phyloP scores from a whole-genome alignment of 2,888 invertebrate genomes.

The Acanthosepion esculentum region DNA sequence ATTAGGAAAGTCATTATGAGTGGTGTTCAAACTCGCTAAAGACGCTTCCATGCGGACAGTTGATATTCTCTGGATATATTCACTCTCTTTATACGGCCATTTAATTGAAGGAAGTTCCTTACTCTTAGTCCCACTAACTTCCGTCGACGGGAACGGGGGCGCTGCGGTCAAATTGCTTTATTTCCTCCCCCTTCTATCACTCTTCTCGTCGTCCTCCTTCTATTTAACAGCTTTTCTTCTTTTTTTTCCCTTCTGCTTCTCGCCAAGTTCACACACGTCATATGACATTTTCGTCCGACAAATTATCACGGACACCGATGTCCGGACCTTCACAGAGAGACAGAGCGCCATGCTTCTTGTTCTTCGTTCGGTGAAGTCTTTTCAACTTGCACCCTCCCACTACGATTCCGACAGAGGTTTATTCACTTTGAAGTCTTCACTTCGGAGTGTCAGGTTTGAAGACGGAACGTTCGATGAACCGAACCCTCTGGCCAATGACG shows the following conservation, averaged over 20 bases:
- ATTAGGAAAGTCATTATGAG: not conserved
- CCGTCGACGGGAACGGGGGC: conserved; percentile 7
- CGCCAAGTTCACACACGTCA: conserved; percentile 33
- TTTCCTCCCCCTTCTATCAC: not conserved
- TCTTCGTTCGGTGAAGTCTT: not conserved
- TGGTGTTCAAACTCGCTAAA: not conserved
- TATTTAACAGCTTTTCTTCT: not conserved
- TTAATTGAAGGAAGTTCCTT: not conserved
- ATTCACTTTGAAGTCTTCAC: not conserved
- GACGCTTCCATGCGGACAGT: not conserved
- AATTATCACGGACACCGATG: conserved; percentile 9
- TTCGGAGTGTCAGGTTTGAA: conserved; percentile 7
- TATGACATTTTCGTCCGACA: not conserved
- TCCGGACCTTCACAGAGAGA: not conserved
- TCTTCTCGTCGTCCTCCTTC: not conserved
- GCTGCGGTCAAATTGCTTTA: not conserved
- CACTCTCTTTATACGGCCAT: not conserved
- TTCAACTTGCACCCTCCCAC: not conserved
- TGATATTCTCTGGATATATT: not conserved
- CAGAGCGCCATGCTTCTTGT: not conserved
- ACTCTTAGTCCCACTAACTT: not conserved
- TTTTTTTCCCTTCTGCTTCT: not conserved
- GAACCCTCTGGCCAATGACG: not conserved
- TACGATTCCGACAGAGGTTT: not conserved
- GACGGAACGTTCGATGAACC: not conserved